Evolutionary conservation across 92 coral and sea anemone species (phyloP).

Genomic region (Micromussa lordhowensis): DNA sequence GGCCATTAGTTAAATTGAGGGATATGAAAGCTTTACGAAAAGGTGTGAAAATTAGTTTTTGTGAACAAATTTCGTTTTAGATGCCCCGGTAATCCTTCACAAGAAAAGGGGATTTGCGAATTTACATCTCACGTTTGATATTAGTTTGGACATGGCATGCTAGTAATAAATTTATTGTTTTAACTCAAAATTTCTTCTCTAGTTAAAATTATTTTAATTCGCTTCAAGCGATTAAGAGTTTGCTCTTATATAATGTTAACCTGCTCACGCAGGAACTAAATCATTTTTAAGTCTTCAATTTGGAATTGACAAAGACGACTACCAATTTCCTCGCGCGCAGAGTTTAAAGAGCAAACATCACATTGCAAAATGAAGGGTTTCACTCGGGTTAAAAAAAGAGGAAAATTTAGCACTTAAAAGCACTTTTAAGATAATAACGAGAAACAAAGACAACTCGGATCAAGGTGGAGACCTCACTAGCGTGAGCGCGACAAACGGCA

Average conservation of each 20-base stretch:
- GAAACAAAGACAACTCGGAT: conserved; percentile 13
- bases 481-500: conserved; percentile 2
- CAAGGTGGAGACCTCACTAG: neutral
- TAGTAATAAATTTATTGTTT: conserved; percentile 1
- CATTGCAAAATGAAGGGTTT: neutral
- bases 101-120: conserved; percentile 20
- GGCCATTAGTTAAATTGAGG: neutral
- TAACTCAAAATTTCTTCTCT: neutral
- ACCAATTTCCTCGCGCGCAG: neutral
- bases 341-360: conserved; percentile 5
- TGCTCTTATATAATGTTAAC: neutral
- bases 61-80: conserved; percentile 23
- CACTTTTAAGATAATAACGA: neutral
- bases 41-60: conserved; percentile 32
- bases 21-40: conserved; percentile 8
- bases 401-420: conserved; percentile 6
- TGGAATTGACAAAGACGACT: neutral
- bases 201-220: neutral
- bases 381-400: neutral
- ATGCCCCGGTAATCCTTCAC: neutral
- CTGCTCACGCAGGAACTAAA: neutral
- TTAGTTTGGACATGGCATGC: conserved; percentile 15
- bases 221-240: neutral
- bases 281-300: neutral
- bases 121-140: conserved; percentile 14